phyloP scores from a whole-genome alignment of 2,113 vertebrate species.

The Orycteropus afer region DNA sequence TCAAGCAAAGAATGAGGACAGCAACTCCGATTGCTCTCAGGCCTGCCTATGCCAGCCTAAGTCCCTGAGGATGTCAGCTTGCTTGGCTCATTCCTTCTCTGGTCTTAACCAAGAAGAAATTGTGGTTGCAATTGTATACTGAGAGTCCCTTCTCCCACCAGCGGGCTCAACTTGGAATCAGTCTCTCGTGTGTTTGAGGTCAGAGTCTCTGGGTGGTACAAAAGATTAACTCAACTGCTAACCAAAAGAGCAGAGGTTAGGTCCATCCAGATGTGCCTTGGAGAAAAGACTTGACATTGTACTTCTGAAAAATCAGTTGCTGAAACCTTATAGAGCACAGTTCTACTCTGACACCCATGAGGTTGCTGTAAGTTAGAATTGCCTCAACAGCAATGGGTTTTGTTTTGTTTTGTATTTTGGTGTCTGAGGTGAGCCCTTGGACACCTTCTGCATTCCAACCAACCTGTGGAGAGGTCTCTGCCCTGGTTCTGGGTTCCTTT shows the following conservation, averaged over 20 bases:
- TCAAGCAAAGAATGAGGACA: background rate
- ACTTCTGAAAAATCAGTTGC: background rate
- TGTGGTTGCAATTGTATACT: background rate
- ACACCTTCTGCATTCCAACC: background rate
- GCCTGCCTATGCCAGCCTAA: background rate
- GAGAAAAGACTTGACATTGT: background rate
- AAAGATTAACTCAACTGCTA: background rate
- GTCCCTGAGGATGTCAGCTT: background rate
- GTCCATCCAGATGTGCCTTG: background rate
- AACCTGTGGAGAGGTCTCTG: background rate
- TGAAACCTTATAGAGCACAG: background rate
- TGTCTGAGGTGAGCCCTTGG: background rate
- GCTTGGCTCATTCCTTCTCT: background rate
- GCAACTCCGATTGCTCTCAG: background rate
- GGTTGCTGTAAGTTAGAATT: background rate
- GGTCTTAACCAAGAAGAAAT: background rate
- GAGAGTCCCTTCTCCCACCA: background rate
- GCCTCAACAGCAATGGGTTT: background rate
- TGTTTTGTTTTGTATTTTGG: background rate
- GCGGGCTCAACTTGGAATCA: background rate
- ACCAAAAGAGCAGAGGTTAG: background rate
- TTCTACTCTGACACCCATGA: background rate
- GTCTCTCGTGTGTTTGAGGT: background rate
- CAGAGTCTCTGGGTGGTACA: too few species aligned
- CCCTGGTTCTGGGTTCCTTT: background rate